Evolutionary conservation across 23 tunicate genomes (phyloP).

Genomic region (Halocynthia aurantium): DNA sequence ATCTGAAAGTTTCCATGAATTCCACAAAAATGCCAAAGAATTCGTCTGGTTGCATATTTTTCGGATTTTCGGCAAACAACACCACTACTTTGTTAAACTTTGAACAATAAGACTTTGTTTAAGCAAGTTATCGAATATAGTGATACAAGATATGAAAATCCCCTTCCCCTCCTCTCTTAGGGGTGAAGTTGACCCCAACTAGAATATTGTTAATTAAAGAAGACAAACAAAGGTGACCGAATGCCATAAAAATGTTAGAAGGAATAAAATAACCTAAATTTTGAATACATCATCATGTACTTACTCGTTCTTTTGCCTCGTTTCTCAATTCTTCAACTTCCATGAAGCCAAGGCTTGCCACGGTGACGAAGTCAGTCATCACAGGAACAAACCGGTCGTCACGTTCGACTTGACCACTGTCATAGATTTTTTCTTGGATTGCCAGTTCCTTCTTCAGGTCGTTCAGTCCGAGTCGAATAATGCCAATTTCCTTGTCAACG

Average conservation of each 20-base stretch:
- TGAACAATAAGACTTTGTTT: not conserved
- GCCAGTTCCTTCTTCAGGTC: slow-evolving; percentile 63
- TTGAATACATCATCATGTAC: slow-evolving; percentile 2
- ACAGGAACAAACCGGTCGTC: slow-evolving; percentile 83
- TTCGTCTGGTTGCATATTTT: slow-evolving; percentile 74
- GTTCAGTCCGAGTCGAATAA: slow-evolving; percentile 58
- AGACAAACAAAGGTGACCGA: too few species aligned
- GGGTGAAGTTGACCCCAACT: too few species aligned
- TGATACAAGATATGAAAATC: not conserved
- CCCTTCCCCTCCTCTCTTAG: too few species aligned
- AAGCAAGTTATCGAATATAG: not conserved
- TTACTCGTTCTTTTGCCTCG: slow-evolving; percentile 48
- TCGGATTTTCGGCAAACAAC: slow-evolving; percentile 84
- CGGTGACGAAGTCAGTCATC: slow-evolving; percentile 91
- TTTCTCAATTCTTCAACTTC: slow-evolving; percentile 57
- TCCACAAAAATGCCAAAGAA: slow-evolving; percentile 75
- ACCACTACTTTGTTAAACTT: slow-evolving; percentile 43
- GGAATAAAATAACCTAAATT: too few species aligned
- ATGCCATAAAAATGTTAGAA: too few species aligned
- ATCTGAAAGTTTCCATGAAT: slow-evolving; percentile 63
- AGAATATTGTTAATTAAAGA: too few species aligned
- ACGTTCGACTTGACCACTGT: slow-evolving; percentile 24
- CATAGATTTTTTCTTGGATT: slow-evolving; percentile 24
- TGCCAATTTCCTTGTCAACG: slow-evolving; percentile 66
- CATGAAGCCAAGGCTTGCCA: slow-evolving; percentile 64